phyloP scores from a whole-genome alignment of 2,113 vertebrate genomes.

The Mustela nigripes region DNA sequence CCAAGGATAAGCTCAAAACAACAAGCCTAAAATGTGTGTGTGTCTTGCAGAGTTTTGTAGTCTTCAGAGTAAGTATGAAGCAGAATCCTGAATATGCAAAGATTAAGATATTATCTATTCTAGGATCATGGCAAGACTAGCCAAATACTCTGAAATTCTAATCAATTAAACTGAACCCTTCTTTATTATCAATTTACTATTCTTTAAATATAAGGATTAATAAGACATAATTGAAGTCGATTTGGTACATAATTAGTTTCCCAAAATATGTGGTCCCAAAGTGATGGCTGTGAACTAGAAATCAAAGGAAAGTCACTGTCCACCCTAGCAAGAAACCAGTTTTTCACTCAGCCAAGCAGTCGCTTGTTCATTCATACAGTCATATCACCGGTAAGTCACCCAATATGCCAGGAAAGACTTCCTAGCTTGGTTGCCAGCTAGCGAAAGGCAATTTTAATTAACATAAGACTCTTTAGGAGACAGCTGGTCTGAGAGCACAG shows the following conservation, averaged over 20 bases:
- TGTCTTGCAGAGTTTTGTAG: background rate
- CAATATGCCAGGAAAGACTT: background rate
- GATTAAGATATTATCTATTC: background rate
- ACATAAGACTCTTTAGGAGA: background rate
- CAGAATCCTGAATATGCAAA: background rate
- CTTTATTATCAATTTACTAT: background rate
- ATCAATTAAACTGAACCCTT: background rate
- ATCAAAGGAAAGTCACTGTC: background rate
- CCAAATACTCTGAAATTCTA: conserved; percentile 22
- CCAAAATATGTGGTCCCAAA: background rate
- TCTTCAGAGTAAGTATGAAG: background rate
- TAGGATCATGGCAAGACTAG: background rate
- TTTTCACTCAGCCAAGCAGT: background rate
- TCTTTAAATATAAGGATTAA: background rate
- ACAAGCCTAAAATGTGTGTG: conserved; percentile 6
- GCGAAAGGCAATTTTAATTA: background rate
- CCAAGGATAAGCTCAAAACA: background rate
- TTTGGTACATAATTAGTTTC: background rate
- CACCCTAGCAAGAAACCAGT: background rate
- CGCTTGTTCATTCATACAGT: background rate
- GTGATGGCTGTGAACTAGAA: background rate
- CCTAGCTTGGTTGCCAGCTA: background rate
- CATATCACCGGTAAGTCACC: background rate
- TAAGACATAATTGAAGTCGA: background rate
- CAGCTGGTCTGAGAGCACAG: background rate